Evolutionary conservation across 2,888 invertebrate species (phyloP), one percentile per base, ranked within the genome.

Genomic region (Drosophila prolongata): DNA sequence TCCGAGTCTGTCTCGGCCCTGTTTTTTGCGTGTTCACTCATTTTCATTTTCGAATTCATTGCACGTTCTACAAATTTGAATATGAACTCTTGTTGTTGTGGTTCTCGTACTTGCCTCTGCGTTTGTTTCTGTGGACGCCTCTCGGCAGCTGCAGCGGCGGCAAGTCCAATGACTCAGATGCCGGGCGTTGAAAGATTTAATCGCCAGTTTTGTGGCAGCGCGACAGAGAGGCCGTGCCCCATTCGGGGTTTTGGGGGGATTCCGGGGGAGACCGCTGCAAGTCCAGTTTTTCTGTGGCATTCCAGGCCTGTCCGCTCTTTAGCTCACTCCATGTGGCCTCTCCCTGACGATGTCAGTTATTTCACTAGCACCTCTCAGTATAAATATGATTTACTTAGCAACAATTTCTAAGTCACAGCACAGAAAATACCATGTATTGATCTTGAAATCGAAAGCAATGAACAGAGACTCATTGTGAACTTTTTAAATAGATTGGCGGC

Each of bases 41-140:
- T 87, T 87, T 89, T 80, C 70, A 75, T 83, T 76, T 77, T 74
- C 59, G 61, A 80, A 87, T 84, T 84, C 83, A 84, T 64, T 89
- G 85, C 89, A 89, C 89, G 83, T 89, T 89, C 83, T 84, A 89
- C 81, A 87, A 89, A 84, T 84, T 84, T 84, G 89, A 89, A 89
- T 84, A 84, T 89, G 87, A 87, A 87, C 80, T 76, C 66, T 76
- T 67, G 47, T 58, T 42, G 57, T 27, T 66, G 67, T 24, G 54
- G 54, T 27, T 57, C 43, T 24, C 38, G 61, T 42, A 56, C 40
- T 57, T 38, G 53, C 54, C 58, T 55, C 30, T 34, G 38, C 44
- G n/a, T 8, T 27, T 54, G 42, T 43, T 52, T 59, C 37, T 49
- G 58, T 38, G 56, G 71, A 50, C 66, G 68, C 34, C 9, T 59